Conservation (phyloP, 2,797 vertebrate species). For the Lithobates pipiens region DNA sequence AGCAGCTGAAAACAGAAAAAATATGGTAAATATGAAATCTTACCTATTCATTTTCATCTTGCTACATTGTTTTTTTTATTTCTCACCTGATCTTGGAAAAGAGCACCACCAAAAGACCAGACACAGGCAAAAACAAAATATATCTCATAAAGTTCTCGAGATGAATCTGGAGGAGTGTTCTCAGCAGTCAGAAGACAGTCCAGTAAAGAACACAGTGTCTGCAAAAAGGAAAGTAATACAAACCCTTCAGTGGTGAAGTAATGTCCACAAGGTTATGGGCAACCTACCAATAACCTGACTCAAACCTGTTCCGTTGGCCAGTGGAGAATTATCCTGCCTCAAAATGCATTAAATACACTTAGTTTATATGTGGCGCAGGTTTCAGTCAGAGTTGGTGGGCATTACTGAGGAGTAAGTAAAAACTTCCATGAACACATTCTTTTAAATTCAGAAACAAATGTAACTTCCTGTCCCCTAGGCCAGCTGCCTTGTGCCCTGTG, state of each 20-base stretch:
- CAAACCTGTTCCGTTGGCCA: too few relatives aligned
- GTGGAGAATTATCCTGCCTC: too few relatives aligned
- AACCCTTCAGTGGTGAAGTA: not conserved
- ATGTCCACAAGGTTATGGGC: not conserved
- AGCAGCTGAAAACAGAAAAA: constrained; percentile 74
- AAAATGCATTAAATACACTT: too few relatives aligned
- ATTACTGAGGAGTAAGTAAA: too few relatives aligned
- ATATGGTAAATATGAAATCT: constrained; percentile 19
- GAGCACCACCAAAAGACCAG: constrained; percentile 83
- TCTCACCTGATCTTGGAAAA: constrained; percentile 86
- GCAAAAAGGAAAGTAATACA: constrained; percentile 41
- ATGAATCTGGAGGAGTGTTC: constrained; percentile 84
- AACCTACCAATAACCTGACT: not conserved
- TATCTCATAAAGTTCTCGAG: constrained; percentile 81
- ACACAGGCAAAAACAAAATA: constrained; percentile 85
- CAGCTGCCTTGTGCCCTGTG: too few relatives aligned
- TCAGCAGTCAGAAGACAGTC: constrained; percentile 82
- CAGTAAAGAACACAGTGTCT: constrained; percentile 82
- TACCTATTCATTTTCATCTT: not conserved
- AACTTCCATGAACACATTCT: too few relatives aligned
- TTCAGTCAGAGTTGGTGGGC: too few relatives aligned
- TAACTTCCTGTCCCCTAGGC: too few relatives aligned
- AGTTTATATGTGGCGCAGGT: too few relatives aligned
- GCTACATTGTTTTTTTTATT: not conserved
- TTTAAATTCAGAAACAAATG: too few relatives aligned